Base-by-base conservation (phyloP, 2,888 invertebrate species). In the Andricus curvator region DNA sequence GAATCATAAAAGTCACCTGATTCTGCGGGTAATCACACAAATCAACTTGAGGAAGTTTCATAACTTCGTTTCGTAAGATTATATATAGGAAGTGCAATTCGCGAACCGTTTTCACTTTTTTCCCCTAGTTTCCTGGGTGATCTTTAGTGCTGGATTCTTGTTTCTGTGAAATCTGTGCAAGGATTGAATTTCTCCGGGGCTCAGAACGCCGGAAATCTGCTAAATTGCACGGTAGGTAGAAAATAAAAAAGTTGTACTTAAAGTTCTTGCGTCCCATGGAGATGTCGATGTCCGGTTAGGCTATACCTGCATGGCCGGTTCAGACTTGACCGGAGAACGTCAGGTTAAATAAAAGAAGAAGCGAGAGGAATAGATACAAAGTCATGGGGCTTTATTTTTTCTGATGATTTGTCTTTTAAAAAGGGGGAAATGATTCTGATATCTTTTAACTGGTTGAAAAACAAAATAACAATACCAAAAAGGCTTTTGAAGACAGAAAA, bases 231-330 rank as follows among this genome's bases (percentile, higher is more conserved):
- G 62, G 41, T 67, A 41, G 79, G 74, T 77, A 80, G 20, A 22
- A 33, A 9, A 74, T 22, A 41, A 77, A 70, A 77, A 77, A 66
- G 66, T 66, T 74, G 64, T 80, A 56, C 70, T 79, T 76, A 48
- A 77, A 81, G 51, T 74, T 56, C n/a, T 74, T 74, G 74, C n/a
- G 74, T 29, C 22, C 48, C 25, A 22, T 48, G 78, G 82, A 81
- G 81, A 81, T 81, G 79, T 78, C 84, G 82, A 80, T 74, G 82
- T 82, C 84, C 81, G 84, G 83, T 81, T 81, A 67, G 70, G 67
- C 80, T 82, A 29, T 64, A 84, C 83, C 78, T 82, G 83, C 80
- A 80, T 77, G 82, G 83, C 82, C 81, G 82, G 83, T 83, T 82
- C 80, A 80, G 80, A 70, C 77, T 67, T 67, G 56, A 81, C 60